A percentile compares a stretch with the other conserved stretches of the same genome.
phyloP scores from a whole-genome alignment of 1,140 invertebrate genomes.

The Drosophila malerkotliana region DNA sequence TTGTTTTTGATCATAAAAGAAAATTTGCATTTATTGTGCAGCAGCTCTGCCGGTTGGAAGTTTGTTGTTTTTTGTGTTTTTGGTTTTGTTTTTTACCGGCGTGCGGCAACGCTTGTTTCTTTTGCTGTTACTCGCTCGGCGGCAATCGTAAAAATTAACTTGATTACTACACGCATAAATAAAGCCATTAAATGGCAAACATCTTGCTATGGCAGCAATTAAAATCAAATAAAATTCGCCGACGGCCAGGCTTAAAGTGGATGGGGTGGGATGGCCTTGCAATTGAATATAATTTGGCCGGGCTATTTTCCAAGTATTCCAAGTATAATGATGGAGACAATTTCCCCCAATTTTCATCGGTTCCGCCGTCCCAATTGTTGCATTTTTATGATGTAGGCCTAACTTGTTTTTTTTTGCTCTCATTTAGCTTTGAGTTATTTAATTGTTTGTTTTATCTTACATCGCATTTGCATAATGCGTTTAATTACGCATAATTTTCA shows the following conservation, averaged over 20 bases:
- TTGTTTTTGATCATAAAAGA: conserved; percentile 47
- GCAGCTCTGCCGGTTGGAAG: conserved; percentile 14
- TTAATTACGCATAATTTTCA: conserved; percentile 61
- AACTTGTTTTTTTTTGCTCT: conserved; percentile 38
- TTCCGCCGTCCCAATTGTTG: not conserved
- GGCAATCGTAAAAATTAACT: conserved; percentile 80
- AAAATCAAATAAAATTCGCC: conserved; percentile 74
- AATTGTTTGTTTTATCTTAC: conserved; percentile 38
- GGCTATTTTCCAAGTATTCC: conserved; percentile 13
- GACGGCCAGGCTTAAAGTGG: conserved; percentile 30
- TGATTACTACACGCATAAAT: conserved; percentile 80
- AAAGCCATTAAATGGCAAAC: conserved; percentile 77
- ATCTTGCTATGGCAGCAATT: conserved; percentile 66
- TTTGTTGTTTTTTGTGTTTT: conserved; percentile 12
- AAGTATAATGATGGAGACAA: conserved; percentile 1
- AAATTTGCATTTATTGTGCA: conserved; percentile 77
- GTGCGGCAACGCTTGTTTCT: conserved; percentile 31
- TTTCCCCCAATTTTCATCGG: conserved; percentile 4
- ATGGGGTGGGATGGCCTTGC: conserved; percentile 18
- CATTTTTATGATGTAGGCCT: conserved; percentile 1
- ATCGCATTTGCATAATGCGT: conserved; percentile 62
- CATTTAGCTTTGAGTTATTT: conserved; percentile 48
- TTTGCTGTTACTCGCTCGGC: conserved; percentile 35
- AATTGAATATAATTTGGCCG: conserved; percentile 33
- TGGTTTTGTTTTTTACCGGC: conserved; percentile 17